Base-by-base conservation (phyloP, 2,113 vertebrate species). In the Cottus gobio region DNA sequence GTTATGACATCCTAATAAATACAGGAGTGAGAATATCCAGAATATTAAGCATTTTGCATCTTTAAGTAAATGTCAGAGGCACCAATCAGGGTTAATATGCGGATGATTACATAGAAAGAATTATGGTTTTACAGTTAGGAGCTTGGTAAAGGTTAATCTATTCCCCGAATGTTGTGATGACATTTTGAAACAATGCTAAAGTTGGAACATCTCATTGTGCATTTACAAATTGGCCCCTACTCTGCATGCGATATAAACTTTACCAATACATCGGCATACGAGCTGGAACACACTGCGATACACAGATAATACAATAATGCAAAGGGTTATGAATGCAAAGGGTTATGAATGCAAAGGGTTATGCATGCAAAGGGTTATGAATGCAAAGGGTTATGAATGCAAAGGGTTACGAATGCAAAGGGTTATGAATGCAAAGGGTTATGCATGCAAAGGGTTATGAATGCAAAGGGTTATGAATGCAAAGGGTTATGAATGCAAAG, bases 131-230 rank as follows among this genome's bases (percentile, higher is more conserved):
- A 82, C 66, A 62, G 52, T 50, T 78, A 71, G 79, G 67, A 80
- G 60, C 71, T 78, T 66, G 71, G 78, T 74, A 90, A 94, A 95
- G 93, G 93, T 93, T 93, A 91, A 94, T 93, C 44, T 90, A 94
- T 93, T 94, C 94, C 83, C 87, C 71, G 66, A 77, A 77, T 89
- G 92, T 73, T 90, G 76, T 85, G 71, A 71, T 93, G 91, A 89
- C 91, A 94, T 94, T 94, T 94, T 80, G 10, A 80, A 87, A 85
- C 3, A 26, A 85, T 83, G 73, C 57, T 64, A 78, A 36, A 60
- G 2, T 64, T 70, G 24, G 75, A 77, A 81, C 71, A 18, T 75
- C 52, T 77, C 70, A 68, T 15, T 71, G 64, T 66, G 42, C 64
- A 77, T 82, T 85, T 85, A 76, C 30, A 7, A 79, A 80, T 72